Evolutionary conservation across 2,113 vertebrate species (phyloP), one percentile per base, ranked within the genome.

Genomic region (Pterocles gutturalis): DNA sequence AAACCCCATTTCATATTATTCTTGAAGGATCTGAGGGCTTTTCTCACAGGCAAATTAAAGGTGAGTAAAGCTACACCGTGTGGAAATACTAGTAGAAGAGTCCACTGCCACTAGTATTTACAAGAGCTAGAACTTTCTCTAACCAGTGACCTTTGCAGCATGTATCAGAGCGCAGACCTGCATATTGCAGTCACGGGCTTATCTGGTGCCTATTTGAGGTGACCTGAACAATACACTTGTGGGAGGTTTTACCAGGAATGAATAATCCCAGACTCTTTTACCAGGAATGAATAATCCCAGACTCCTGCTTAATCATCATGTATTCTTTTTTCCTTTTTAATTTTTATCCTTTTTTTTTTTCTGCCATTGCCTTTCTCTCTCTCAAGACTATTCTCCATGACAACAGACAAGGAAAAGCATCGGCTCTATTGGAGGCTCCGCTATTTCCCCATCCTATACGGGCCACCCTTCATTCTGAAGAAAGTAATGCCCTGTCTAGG

Each of bases 321-420:
- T 65, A 53, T 43, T 60, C 16, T 62, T 93, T 81, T 77, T 41
- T 1, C 2, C 2, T 13, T 58, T 61, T 54, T 7, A 22, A 3
- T 10, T 22, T 38, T 17, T 8, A 2, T 0, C 0, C n/a, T 25
- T 19, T 26, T 61, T 48, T n/a, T 46, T 29, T 72, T 36, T 58
- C 49, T 87, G 36, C 28, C 70, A 41, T 31, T 70, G 80, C 33
- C 41, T 90, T 3, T 17, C 19, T 57, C 36, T 83, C 55, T 73
- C 43, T 71, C 80, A 48, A 48, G 76, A 53, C 89, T 93, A 36
- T 53, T 95, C 92, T 95, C 96, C 96, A 97, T 96, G 95, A 96
- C 95, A 97, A 97, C 89, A 97, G 95, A 92, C 36, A 90, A 78
- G 93, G 80, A 82, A 93, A 91, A 92, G 89, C 69, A 87, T 26